Percentiles rank a stretch among this genome's conserved stretches.
These are phyloP conservation scores for Chloroclysta siterata DNA, from an alignment of 2,888 invertebrate species.

Conservation along the genomic window DNA sequence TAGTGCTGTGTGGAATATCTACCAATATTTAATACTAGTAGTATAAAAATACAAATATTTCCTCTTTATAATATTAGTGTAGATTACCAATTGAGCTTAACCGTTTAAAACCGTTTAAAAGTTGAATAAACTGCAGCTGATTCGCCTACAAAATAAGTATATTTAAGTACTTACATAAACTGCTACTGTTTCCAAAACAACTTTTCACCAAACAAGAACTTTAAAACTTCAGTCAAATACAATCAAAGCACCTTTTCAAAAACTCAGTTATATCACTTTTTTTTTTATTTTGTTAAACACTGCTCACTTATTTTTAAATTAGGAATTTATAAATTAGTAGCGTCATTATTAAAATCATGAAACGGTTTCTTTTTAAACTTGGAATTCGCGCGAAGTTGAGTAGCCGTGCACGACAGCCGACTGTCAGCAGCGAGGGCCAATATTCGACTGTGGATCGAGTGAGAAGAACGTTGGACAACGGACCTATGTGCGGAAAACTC, in stretches of 20 bases:
- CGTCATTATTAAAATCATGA: not conserved
- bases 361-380: slow-evolving; percentile 1
- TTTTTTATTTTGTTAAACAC: not conserved
- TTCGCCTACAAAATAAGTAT: not conserved
- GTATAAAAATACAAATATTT: too few relatives aligned
- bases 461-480: not conserved
- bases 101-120: not conserved
- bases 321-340: too few relatives aligned
- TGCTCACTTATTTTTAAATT: not conserved
- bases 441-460: slow-evolving; percentile 20
- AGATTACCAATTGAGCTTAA: too few relatives aligned
- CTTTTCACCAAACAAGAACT: not conserved
- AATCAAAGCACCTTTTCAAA: slow-evolving; percentile 6
- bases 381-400: slow-evolving; percentile 22
- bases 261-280: not conserved
- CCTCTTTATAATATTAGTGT: too few relatives aligned
- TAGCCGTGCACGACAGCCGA: slow-evolving; percentile 15
- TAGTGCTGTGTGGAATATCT: too few relatives aligned
- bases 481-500: not conserved
- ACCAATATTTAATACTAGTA: too few relatives aligned
- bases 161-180: slow-evolving; percentile 21
- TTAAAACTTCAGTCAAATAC: not conserved
- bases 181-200: slow-evolving; percentile 9
- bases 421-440: slow-evolving; percentile 13
- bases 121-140: not conserved